Percentiles rank a stretch among this genome's conserved stretches.
These are phyloP conservation scores for Sisyra terminalis DNA, from an alignment of 2,888 invertebrate species.

Conservation along the genomic window DNA sequence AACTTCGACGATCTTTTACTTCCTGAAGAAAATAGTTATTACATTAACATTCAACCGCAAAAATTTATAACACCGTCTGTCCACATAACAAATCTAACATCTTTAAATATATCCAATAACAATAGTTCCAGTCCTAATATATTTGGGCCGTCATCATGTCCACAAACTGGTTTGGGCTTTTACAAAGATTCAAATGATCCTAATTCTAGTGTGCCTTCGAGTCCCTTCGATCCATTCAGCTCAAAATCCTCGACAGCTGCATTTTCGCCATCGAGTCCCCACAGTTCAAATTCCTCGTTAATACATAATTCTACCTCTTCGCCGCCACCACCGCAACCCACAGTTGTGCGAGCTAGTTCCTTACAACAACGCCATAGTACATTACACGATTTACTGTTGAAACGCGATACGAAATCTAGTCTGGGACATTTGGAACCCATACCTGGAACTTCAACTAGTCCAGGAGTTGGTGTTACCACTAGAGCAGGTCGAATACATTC, in stretches of 20 bases:
- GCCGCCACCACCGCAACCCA: slow-evolving; percentile 22
- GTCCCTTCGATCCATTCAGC: slow-evolving; percentile 27
- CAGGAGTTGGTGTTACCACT: slow-evolving; percentile 21
- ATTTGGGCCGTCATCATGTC: slow-evolving; percentile 19
- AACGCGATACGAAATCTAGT: slow-evolving; percentile 32
- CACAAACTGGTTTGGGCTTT: slow-evolving; percentile 18
- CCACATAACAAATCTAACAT: slow-evolving; percentile 13
- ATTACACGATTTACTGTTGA: slow-evolving; percentile 50
- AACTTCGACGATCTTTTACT: slow-evolving; percentile 72
- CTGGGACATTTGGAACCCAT: slow-evolving; percentile 48
- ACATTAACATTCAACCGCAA: slow-evolving; percentile 20
- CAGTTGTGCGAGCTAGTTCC: slow-evolving; percentile 14
- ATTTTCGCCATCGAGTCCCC: slow-evolving; percentile 51
- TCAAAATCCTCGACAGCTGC: slow-evolving; percentile 26
- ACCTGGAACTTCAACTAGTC: slow-evolving; percentile 25
- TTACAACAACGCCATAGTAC: slow-evolving; percentile 27
- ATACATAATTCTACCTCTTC: slow-evolving; percentile 27
- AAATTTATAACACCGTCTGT: slow-evolving; percentile 14
- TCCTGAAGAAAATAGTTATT: slow-evolving; percentile 49
- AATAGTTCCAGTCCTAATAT: slow-evolving; percentile 18
- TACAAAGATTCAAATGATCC: slow-evolving; percentile 19
- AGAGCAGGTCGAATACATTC: slow-evolving; percentile 29
- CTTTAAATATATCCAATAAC: slow-evolving; percentile 11
- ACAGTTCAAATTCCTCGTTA: slow-evolving; percentile 39
- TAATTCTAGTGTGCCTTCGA: slow-evolving; percentile 29